Evolutionary conservation across 2,797 vertebrate species (phyloP).

Genomic region (Zalophus californianus): DNA sequence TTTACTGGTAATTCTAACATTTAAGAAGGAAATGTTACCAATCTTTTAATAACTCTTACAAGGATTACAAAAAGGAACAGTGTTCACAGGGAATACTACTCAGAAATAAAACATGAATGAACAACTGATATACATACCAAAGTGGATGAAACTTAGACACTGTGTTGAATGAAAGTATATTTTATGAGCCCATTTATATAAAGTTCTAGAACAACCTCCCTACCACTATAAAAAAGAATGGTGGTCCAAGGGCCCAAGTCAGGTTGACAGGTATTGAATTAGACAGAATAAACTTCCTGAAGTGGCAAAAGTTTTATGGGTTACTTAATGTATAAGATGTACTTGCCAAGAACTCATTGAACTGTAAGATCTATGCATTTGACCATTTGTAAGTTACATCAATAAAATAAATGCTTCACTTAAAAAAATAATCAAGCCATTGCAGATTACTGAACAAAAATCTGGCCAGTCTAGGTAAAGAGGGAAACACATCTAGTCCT

Average conservation of each 20-base stretch:
- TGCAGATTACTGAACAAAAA: background rate
- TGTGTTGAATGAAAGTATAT: background rate
- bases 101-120: background rate
- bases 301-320: background rate
- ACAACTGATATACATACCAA: background rate
- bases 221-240: background rate
- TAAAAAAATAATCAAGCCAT: background rate
- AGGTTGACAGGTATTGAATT: background rate
- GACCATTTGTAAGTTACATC: background rate
- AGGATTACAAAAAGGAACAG: background rate
- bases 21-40: background rate
- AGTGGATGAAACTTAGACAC: background rate
- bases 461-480: background rate
- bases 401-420: background rate
- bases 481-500: background rate
- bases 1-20: background rate
- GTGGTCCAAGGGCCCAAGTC: background rate
- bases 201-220: background rate
- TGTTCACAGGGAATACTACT: background rate
- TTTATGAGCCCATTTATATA: background rate
- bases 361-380: background rate
- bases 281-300: background rate
- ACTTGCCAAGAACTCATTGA: background rate
- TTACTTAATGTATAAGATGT: background rate
- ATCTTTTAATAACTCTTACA: background rate